Evolutionary conservation across 1,140 invertebrate genomes (phyloP).

Genomic region (Procambarus clarkii): DNA sequence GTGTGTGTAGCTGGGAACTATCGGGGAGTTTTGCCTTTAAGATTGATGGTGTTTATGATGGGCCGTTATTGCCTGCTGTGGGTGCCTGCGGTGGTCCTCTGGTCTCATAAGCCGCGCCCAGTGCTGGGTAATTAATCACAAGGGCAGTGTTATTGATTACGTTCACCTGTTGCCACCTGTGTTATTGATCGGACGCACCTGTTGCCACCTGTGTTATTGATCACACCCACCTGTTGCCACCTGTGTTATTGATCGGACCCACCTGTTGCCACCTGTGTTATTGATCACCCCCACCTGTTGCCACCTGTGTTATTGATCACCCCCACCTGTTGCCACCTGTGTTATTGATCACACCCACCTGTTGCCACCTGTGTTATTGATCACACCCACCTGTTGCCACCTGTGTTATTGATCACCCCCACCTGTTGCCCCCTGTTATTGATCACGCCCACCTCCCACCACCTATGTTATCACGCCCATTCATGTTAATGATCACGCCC

Average conservation of each 20-base stretch:
- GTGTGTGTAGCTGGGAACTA: neutral
- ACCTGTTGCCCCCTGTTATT: too few relatives aligned
- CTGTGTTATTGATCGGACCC: neutral
- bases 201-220: neutral
- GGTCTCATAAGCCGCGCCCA: constrained; percentile 10
- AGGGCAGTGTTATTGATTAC: neutral
- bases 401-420: too few relatives aligned
- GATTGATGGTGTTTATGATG: constrained; percentile 43
- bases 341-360: neutral
- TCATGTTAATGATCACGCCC: neutral
- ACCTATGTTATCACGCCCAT: neutral
- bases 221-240: neutral
- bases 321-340: too few relatives aligned
- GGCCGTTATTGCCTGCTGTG: constrained; percentile 37
- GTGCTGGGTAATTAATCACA: neutral
- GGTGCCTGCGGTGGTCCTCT: neutral
- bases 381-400: neutral
- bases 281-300: constrained; percentile 10
- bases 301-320: too few relatives aligned
- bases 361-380: neutral
- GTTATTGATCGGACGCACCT: too few relatives aligned
- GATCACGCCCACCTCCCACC: neutral
- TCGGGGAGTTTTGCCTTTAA: neutral
- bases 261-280: neutral
- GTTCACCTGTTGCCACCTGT: neutral